These are phyloP conservation scores for Ophiothrix spiculata DNA, from an alignment of 35 echinoderm and acorn worm genomes.

Conservation along the genomic window DNA sequence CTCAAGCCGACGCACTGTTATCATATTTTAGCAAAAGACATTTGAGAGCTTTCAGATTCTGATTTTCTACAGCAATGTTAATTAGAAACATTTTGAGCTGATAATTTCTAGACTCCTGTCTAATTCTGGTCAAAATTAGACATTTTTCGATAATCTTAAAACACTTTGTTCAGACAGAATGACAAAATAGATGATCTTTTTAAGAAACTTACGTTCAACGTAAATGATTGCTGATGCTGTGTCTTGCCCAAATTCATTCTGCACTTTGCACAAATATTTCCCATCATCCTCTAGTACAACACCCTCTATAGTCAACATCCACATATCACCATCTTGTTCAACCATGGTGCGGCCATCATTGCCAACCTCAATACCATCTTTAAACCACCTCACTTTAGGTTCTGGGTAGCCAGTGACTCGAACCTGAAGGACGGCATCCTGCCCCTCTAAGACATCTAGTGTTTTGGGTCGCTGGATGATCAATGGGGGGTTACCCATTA, in stretches of 20 bases:
- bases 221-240: slow-evolving; percentile 1
- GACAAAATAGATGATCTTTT: no score
- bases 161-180: no score
- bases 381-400: slow-evolving; percentile 23
- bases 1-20: no score
- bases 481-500: slow-evolving; percentile 6
- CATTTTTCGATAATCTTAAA: no score
- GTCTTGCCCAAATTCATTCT: slow-evolving; percentile 16
- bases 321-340: background rate
- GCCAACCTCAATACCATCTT: slow-evolving; percentile 7
- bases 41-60: no score
- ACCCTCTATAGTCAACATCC: background rate
- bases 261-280: slow-evolving; percentile 22
- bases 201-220: slow-evolving; percentile 35
- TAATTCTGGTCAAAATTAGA: no score
- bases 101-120: no score
- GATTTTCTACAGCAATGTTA: no score
- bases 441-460: slow-evolving; percentile 11
- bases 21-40: no score
- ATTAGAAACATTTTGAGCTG: no score
- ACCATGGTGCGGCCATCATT: background rate
- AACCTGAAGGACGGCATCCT: slow-evolving; percentile 1
- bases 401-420: slow-evolving; percentile 17
- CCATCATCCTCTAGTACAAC: slow-evolving; percentile 20
- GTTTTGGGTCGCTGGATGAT: background rate